Evolutionary conservation across 2,797 vertebrate species (phyloP), one percentile per base, ranked within the genome.

Genomic region (Orientallactaga sibirica): DNA sequence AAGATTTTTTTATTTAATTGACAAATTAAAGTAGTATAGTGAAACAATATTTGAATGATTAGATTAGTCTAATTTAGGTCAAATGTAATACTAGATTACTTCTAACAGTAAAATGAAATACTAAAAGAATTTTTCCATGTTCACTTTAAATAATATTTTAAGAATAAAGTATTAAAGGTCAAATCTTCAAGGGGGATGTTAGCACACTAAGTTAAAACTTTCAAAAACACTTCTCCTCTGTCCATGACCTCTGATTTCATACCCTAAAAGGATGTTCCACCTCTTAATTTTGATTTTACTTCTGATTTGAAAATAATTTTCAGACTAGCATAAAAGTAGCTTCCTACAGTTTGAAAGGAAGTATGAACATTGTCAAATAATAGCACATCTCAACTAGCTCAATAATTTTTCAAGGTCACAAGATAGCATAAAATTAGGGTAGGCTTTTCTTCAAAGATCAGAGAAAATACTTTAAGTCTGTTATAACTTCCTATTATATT

Each of bases 401-500:
- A 29, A 84, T 78, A 55, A 19, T 71, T 94, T 85, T 27, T 76
- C 29, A 92, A 86, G 74, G 29, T 76, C 25, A 66, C 29, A 94
- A 90, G 55, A 88, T 64, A 89, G 89, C 5, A 90, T 24, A 96
- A 90, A 95, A 93, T 62, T 18, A 37, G 5, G 73, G 29, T 41
- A 89, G 68, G 25, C 10, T 94, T 93, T 94, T 89, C n/a, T 67
- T 96, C 55, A 92, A 92, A 16, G 67, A 74, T 94, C 88, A 71
- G 3, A 82, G 29, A 12, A 27, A 93, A 68, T 1, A 25, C 22
- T 87, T 78, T 41, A 91, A 68, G 91, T 18, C 77, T 79, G 64
- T 43, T 82, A 64, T 58, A 16, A 52, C 74, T 93, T 91, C 61
- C 76, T 78, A 62, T 43, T 85, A 77, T 52, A 48, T 64, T 92